A percentile compares a stretch with the other conserved stretches of the same genome.
Evolutionary conservation across 2,888 invertebrate species (phyloP).

Genomic region (Liodrosophila aerea): DNA sequence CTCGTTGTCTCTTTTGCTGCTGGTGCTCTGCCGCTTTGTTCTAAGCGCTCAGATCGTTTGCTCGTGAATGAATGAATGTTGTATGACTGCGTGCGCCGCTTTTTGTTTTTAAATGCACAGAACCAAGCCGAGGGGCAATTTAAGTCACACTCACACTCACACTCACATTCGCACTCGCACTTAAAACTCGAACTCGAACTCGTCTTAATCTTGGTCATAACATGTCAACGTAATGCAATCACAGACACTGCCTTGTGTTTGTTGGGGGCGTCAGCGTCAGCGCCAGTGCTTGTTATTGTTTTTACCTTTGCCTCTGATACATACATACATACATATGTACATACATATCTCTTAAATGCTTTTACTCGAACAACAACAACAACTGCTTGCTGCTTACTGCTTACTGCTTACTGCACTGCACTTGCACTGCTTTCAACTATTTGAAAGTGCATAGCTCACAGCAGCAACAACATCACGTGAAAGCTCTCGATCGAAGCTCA

Average conservation of each 20-base stretch:
- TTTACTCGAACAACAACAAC: neutral
- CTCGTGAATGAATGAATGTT: constrained; percentile 78
- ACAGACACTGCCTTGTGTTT: constrained; percentile 25
- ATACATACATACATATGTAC: too few species aligned
- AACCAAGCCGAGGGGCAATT: constrained; percentile 4
- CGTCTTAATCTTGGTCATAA: constrained; percentile 51
- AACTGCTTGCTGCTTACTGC: constrained; percentile 27
- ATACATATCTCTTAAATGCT: too few species aligned
- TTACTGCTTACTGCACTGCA: constrained; percentile 30
- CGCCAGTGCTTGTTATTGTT: neutral
- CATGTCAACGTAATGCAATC: constrained; percentile 45
- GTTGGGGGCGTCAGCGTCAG: constrained; percentile 39
- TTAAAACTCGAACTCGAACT: constrained; percentile 32
- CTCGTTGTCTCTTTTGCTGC: constrained; percentile 30
- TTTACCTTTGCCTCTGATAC: constrained; percentile 3
- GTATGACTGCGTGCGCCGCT: constrained; percentile 53
- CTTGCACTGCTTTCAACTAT: too few species aligned
- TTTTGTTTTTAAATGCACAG: constrained; percentile 72
- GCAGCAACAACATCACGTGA: constrained; percentile 9
- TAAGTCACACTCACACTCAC: constrained; percentile 8
- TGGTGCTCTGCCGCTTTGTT: constrained; percentile 58
- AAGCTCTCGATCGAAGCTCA: constrained; percentile 15
- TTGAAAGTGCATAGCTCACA: constrained; percentile 12
- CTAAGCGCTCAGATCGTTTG: constrained; percentile 79
- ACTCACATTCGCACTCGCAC: constrained; percentile 41